These are phyloP conservation scores for Drosophila cardini DNA, from an alignment of 1,140 invertebrate species.

Conservation along the genomic window DNA sequence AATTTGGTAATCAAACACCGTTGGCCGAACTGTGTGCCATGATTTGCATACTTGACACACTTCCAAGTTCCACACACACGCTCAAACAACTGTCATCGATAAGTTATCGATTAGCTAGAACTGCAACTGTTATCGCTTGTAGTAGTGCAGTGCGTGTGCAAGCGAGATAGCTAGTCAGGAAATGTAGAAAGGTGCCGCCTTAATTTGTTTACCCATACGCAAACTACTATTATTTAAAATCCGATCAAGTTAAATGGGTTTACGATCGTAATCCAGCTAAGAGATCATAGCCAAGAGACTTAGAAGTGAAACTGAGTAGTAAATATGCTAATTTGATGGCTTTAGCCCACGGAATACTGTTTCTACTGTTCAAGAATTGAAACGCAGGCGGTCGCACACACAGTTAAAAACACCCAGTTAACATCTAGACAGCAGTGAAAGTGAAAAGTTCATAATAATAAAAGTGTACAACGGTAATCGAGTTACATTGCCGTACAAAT, in stretches of 20 bases:
- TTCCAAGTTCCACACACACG: slow-evolving; percentile 6
- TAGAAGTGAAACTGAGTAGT: slow-evolving; percentile 26
- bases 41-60: slow-evolving; percentile 50
- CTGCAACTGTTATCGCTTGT: not conserved
- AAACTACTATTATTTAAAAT: slow-evolving; percentile 7
- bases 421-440: slow-evolving; percentile 54
- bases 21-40: slow-evolving; percentile 47
- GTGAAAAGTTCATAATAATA: slow-evolving; percentile 63
- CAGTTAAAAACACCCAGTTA: slow-evolving; percentile 24
- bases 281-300: slow-evolving; percentile 6
- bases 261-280: slow-evolving; percentile 2
- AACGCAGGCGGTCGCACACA: slow-evolving; percentile 51
- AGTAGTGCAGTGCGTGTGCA: not conserved
- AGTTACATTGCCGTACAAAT: slow-evolving; percentile 34
- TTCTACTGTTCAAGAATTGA: slow-evolving; percentile 22
- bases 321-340: slow-evolving; percentile 38
- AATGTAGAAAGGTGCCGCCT: slow-evolving; percentile 4
- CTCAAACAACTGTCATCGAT: slow-evolving; percentile 23
- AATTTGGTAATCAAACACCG: slow-evolving; percentile 75
- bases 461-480: slow-evolving; percentile 64
- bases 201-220: slow-evolving; percentile 10
- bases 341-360: slow-evolving; percentile 15
- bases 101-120: not conserved
- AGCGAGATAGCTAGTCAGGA: not conserved
- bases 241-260: slow-evolving; percentile 4